Base-by-base conservation (phyloP, 2,888 invertebrate genomes). In the Brassicogethes aeneus region DNA sequence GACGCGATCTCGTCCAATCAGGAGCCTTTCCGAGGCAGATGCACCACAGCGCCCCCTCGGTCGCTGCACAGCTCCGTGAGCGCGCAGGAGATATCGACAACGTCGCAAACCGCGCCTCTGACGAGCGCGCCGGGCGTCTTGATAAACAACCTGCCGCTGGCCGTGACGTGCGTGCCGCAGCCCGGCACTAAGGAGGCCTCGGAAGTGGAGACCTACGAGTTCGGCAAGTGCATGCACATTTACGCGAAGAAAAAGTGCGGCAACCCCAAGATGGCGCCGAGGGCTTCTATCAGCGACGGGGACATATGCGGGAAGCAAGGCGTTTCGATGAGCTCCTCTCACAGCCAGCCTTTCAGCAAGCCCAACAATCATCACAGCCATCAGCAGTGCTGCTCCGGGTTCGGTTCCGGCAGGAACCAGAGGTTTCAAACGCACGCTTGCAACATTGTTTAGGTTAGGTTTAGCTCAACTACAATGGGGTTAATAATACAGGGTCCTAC, bases 351-450 rank as follows among this genome's bases (percentile, higher is more conserved):
- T 7, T 43, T 55, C 37, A 53, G 51, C 29, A 47, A 54, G 43
- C n/a, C 42, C 12, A 45, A 51, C 12, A 41, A 49, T 37, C 46
- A 46, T 17, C 52, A 51, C 14, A 61, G 61, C 2, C 65, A 67
- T 32, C 70, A 71, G 40, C 73, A 72, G 30, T 74, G 74, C 44
- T 74, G 73, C 56, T 69, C 73, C 0, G 69, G 71, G 3, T 74
- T 74, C 46, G 64, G 58, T 3, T 36, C 65, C 1, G 66, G 69
- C 37, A 50, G 51, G 13, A 71, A 70, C 50, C 57, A 63, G 33
- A 63, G 67, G 35, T 64, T 69, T 53, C 70, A 70, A 34, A 66
- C 65, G 41, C 70, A 68, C 48, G 64, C 66, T 15, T 74, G 74
- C 55, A 53, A 41, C 44, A 55, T 72, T 45, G 62, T 62, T 50